phyloP scores from a whole-genome alignment of 2,888 invertebrate genomes.

The Stictocephala bisonia region DNA sequence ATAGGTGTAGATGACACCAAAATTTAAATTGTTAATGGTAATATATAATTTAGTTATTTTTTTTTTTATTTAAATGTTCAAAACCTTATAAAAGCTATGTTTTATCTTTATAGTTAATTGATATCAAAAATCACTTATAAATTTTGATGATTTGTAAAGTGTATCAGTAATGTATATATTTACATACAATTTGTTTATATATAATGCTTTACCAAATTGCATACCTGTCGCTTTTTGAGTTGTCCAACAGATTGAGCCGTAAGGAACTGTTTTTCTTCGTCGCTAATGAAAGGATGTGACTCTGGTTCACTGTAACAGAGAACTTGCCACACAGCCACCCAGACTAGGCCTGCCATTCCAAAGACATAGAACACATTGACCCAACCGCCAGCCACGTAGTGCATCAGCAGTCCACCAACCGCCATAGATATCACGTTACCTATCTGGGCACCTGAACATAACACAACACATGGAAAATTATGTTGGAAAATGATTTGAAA shows the following conservation, averaged over 20 bases:
- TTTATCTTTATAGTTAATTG: too few species aligned
- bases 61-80: too few species aligned
- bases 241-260: conserved; percentile 50
- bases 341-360: conserved; percentile 68
- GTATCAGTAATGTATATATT: too few species aligned
- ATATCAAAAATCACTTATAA: too few species aligned
- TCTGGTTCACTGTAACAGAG: conserved; percentile 69
- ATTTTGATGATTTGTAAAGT: too few species aligned
- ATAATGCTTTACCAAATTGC: not conserved
- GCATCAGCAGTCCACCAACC: conserved; percentile 57
- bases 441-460: conserved; percentile 60
- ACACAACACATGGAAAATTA: too few species aligned
- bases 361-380: conserved; percentile 71
- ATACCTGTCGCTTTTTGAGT: conserved; percentile 47
- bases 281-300: conserved; percentile 79
- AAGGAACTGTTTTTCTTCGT: conserved; percentile 70
- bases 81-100: too few species aligned
- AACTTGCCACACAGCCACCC: conserved; percentile 67
- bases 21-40: too few species aligned
- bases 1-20: too few species aligned
- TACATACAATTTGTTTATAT: not conserved
- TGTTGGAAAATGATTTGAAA: too few species aligned
- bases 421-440: conserved; percentile 60
- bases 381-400: conserved; percentile 67
- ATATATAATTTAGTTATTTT: too few species aligned